These are phyloP conservation scores for Shargacucullia verbasci DNA, from an alignment of 2,888 invertebrate genomes.

Conservation along the genomic window DNA sequence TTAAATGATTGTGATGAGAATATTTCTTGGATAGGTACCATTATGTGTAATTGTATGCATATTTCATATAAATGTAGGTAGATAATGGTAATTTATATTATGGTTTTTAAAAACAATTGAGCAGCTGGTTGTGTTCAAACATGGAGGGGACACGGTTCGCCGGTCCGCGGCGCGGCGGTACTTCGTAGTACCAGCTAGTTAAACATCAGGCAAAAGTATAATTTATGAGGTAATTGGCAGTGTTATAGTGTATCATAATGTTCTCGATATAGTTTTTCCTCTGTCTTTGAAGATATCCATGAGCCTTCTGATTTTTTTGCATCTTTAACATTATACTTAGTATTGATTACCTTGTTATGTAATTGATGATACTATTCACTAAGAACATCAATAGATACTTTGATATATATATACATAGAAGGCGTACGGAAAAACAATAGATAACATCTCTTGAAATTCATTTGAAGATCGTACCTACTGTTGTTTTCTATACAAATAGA, in stretches of 20 bases:
- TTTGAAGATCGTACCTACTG: background rate
- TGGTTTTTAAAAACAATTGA: conserved; percentile 29
- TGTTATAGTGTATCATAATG: conserved; percentile 5
- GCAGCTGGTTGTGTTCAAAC: conserved; percentile 47
- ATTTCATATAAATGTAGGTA: background rate
- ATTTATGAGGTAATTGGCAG: conserved; percentile 36
- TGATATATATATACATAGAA: no score
- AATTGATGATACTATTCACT: background rate
- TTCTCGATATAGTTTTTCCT: background rate
- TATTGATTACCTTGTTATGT: background rate
- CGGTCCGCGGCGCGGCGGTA: conserved; percentile 8
- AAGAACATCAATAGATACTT: background rate
- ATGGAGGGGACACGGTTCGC: conserved; percentile 48
- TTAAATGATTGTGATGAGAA: conserved; percentile 26
- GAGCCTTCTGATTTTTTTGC: no score
- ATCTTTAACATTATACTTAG: no score
- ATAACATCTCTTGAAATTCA: no score
- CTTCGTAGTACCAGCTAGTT: conserved; percentile 22
- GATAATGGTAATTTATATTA: background rate
- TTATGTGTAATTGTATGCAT: background rate
- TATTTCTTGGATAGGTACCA: background rate
- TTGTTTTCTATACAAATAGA: background rate
- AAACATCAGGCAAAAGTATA: conserved; percentile 33
- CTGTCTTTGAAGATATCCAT: background rate
- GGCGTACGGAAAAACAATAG: no score